Base-by-base conservation (phyloP, 2,888 invertebrate species). In the Papilio protenor region DNA sequence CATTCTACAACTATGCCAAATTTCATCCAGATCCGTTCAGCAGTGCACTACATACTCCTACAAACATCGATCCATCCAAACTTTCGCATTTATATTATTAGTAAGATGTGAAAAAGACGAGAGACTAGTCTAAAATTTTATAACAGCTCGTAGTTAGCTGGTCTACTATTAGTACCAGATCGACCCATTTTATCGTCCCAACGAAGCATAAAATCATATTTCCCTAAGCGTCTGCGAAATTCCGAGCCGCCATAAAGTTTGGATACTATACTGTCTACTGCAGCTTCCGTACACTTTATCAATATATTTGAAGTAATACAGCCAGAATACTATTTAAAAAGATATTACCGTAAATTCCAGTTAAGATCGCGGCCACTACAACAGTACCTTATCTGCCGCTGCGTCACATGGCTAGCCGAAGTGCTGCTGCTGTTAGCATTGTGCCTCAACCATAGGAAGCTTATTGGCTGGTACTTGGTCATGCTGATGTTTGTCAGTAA, bases 391-490 rank as follows among this genome's bases (percentile, higher is more conserved):
- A 75, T 85, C 8, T 85, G 86, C 71, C 87, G 91, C 2, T 82
- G 85, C 18, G 3, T 82, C 0, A 81, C 84, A 0, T 88, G 89
- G 87, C 3, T 85, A 0, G 0, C 81, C 0, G 91, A 91, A 79
- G 61, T 84, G 0, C 0, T 79, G 0, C 69, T 79, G 1, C 78
- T 89, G 5, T 73, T 83, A 1, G 0, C 81, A 0, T 78, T 89
- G 0, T 83, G 85, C 66, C 6, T 87, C 6, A 55, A 79, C 14
- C 87, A 91, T 59, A 79, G 80, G 16, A 57, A 80, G 0, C 84
- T 89, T 1, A 83, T 90, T n/a, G 89, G 86, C 5, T 91, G 88
- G 87, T 91, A 90, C 76, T 79, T 91, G 71, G 80, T 81, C 1
- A 83, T 90, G 72, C 81, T 91, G 12, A 82, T 89, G 72, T 80